Conservation (phyloP, 2,888 invertebrate species). For the Doris montereyensis region DNA sequence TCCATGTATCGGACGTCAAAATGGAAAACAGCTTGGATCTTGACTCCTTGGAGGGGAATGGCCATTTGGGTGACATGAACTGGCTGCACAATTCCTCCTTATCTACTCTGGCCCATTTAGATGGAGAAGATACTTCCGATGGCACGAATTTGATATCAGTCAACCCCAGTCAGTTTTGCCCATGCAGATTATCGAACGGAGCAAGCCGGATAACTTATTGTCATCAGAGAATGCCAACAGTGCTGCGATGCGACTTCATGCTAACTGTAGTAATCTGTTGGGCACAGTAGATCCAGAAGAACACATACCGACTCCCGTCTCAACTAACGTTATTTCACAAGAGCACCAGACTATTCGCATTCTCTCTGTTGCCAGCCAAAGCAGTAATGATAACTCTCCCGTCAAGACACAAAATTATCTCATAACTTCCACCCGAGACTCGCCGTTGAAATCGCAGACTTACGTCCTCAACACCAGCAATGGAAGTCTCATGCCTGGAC, state of each 20-base stretch:
- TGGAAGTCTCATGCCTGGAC: conserved; percentile 27
- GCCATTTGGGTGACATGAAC: conserved; percentile 49
- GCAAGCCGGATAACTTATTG: not conserved
- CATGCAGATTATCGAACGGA: conserved; percentile 71
- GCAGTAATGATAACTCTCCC: conserved; percentile 29
- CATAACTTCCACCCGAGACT: conserved; percentile 34
- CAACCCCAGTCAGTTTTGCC: conserved; percentile 94
- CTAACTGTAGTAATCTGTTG: conserved; percentile 54
- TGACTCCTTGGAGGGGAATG: conserved; percentile 51
- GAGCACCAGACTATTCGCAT: conserved; percentile 39
- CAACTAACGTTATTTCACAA: conserved; percentile 15
- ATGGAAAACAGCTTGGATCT: conserved; percentile 48
- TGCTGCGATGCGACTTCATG: conserved; percentile 44
- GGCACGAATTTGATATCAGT: conserved; percentile 74
- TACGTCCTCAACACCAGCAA: conserved; percentile 34
- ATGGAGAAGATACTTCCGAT: conserved; percentile 43
- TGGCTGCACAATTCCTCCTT: conserved; percentile 54
- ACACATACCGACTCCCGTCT: not conserved
- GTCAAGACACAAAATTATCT: conserved; percentile 34
- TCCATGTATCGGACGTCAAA: conserved; percentile 33
- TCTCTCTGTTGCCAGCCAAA: conserved; percentile 23
- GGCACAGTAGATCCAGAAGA: conserved; percentile 49
- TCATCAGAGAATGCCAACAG: conserved; percentile 39
- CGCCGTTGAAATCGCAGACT: conserved; percentile 34
- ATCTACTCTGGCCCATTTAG: conserved; percentile 39